These are phyloP conservation scores for Lasioglossum villosulum DNA, from an alignment of 2,888 invertebrate species.

Conservation along the genomic window DNA sequence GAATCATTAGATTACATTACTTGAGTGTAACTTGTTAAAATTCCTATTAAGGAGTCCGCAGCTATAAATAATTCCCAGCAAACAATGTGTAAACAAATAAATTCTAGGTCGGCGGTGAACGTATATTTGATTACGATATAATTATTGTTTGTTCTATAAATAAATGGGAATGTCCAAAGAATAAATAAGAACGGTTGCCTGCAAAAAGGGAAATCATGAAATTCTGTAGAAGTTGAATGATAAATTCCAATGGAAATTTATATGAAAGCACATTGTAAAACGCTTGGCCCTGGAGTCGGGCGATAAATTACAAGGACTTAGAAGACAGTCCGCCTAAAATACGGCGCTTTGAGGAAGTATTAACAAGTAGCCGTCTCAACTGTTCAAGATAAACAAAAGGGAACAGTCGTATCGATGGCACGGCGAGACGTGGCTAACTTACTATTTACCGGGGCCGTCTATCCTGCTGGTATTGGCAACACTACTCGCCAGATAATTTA, in stretches of 20 bases:
- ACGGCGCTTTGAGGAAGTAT: constrained; percentile 8
- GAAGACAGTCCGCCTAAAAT: constrained; percentile 1
- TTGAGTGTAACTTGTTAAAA: too few relatives aligned
- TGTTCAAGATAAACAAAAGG: constrained; percentile 40
- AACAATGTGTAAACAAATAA: neutral
- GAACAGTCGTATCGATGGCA: constrained; percentile 6
- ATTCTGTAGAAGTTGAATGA: neutral
- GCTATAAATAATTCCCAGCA: neutral
- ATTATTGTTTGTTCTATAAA: constrained; percentile 1
- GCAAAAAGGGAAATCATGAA: neutral
- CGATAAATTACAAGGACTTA: neutral
- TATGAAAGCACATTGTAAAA: neutral
- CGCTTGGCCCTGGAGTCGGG: neutral
- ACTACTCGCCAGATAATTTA: constrained; percentile 32
- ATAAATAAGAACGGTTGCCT: neutral
- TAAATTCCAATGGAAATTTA: neutral
- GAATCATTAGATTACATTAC: too few relatives aligned
- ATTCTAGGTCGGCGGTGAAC: neutral
- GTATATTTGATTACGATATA: neutral
- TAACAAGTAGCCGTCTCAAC: constrained; percentile 17
- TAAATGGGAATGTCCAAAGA: neutral
- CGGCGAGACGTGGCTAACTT: neutral
- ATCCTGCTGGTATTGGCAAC: constrained; percentile 38
- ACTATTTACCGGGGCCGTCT: constrained; percentile 21
- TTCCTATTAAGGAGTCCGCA: neutral